Percentiles rank a stretch among this genome's conserved stretches.
Evolutionary conservation across 2,797 vertebrate genomes (phyloP).

Genomic region (Sebastes minor): DNA sequence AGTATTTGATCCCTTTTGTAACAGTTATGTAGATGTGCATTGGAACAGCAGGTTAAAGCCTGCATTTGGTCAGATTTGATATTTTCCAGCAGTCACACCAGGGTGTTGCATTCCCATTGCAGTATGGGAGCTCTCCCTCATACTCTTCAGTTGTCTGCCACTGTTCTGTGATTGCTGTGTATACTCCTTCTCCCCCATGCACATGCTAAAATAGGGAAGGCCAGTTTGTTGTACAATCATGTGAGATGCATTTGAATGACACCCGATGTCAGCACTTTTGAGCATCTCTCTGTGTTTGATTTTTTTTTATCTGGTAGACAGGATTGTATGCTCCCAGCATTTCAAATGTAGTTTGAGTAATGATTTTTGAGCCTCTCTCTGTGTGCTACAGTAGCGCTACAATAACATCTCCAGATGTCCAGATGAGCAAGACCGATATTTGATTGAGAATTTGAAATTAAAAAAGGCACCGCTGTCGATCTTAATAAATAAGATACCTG

Average conservation of each 20-base stretch:
- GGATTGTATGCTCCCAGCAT: constrained; percentile 59
- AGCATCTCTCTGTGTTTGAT: constrained; percentile 51
- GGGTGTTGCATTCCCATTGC: constrained; percentile 53
- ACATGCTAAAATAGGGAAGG: constrained; percentile 35
- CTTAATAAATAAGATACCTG: constrained; percentile 34
- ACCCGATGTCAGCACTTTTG: constrained; percentile 67
- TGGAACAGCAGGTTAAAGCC: constrained; percentile 2
- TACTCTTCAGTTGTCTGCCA: constrained; percentile 40
- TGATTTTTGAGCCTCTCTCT: constrained; percentile 40
- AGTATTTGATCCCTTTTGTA: constrained; percentile 6
- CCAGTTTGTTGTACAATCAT: constrained; percentile 56
- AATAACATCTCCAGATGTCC: constrained; percentile 47
- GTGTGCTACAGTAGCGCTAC: constrained; percentile 18
- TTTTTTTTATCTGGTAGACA: constrained; percentile 38
- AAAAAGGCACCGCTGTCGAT: constrained; percentile 1
- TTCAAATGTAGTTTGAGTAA: constrained; percentile 54
- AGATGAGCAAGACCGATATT: constrained; percentile 19
- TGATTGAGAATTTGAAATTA: constrained; percentile 45
- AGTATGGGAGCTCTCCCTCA: constrained; percentile 26
- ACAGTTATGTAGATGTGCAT: background rate
- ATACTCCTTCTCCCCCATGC: constrained; percentile 27
- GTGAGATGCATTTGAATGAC: constrained; percentile 70
- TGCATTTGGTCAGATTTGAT: constrained; percentile 32
- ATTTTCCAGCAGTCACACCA: constrained; percentile 31
- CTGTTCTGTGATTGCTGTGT: constrained; percentile 45